A percentile compares a stretch with the other conserved stretches of the same genome.
Conservation (phyloP, 2,797 vertebrate genomes). For the Dermochelys coriacea region DNA sequence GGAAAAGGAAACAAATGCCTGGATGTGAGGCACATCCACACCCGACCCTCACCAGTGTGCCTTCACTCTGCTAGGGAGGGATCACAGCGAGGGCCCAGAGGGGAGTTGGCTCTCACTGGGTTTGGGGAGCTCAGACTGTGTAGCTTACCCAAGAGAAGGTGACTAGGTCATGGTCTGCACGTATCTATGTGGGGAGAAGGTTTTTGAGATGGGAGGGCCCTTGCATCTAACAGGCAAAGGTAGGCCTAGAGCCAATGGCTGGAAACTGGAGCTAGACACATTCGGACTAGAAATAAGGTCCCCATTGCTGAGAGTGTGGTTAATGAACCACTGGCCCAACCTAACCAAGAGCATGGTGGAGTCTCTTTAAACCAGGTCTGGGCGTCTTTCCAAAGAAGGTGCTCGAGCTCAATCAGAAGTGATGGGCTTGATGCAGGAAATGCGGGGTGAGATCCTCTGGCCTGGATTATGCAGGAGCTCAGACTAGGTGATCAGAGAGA, state of each 20-base stretch:
- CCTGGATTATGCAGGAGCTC: accelerated
- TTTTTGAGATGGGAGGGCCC: background rate
- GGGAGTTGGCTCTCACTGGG: background rate
- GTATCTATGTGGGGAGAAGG: background rate
- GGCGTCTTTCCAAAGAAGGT: background rate
- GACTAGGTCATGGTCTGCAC: background rate
- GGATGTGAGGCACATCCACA: background rate
- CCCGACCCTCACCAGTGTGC: background rate
- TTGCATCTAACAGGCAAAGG: background rate
- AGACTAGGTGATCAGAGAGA: background rate
- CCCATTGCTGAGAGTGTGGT: background rate
- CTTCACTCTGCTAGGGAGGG: background rate
- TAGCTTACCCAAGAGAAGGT: background rate
- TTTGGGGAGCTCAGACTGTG: background rate
- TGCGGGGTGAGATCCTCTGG: background rate
- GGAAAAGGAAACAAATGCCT: background rate
- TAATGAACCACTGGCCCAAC: background rate
- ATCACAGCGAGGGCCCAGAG: background rate
- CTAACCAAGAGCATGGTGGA: background rate
- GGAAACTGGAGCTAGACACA: background rate
- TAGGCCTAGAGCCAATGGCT: background rate
- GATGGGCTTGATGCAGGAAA: background rate
- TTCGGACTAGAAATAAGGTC: background rate
- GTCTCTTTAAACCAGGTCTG: background rate
- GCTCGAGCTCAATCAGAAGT: background rate